phyloP scores from a whole-genome alignment of 2,113 vertebrate species.

The rabbit (Oryctolagus cuniculus) region mOryCun1.1 NC_091436.1:54551501-54552000 shows the following conservation, averaged over 20 bases:
- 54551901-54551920: conserved; percentile 37
- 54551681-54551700: conserved; percentile 11
- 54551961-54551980: conserved; percentile 27
- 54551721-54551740: conserved; percentile 20
- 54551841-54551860: not conserved
- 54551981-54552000: conserved; percentile 34
- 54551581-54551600: not conserved
- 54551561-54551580: not conserved
- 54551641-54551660: not conserved
- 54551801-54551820: conserved; percentile 31
- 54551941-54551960: conserved; percentile 52
- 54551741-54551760: not conserved
- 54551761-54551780: not conserved
- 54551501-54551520: not conserved
- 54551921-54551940: conserved; percentile 25
- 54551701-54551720: not conserved
- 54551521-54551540: not conserved
- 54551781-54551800: not conserved
- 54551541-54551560: not conserved
- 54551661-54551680: conserved; percentile 45
- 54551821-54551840: conserved; percentile 37
- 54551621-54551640: conserved; percentile 16
- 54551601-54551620: conserved; percentile 20
- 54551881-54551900: conserved; percentile 56
- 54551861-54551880: conserved; percentile 22